A percentile compares a stretch with the other conserved stretches of the same genome.
These are phyloP conservation scores for Babyrousa celebensis DNA, from an alignment of 2,797 vertebrate species.

Conservation along the genomic window DNA sequence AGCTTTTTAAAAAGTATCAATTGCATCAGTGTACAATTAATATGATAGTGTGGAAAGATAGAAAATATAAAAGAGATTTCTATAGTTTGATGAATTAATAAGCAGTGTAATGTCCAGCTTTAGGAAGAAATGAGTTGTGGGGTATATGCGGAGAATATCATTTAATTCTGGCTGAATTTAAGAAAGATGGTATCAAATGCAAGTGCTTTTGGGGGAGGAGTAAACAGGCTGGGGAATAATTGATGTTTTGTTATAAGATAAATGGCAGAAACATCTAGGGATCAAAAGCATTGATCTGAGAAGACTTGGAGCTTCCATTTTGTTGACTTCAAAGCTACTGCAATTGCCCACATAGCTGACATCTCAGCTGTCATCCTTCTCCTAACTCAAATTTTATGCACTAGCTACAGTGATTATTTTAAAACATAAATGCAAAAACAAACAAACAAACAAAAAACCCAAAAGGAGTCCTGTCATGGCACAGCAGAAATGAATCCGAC, in stretches of 20 bases:
- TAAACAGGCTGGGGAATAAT: neutral
- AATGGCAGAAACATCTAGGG: neutral
- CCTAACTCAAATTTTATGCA: neutral
- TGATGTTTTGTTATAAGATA: neutral
- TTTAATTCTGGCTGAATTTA: neutral
- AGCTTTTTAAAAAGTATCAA: slow-evolving; percentile 15
- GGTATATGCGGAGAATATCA: neutral
- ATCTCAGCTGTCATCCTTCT: neutral
- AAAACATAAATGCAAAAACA: neutral
- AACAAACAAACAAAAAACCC: too few relatives aligned
- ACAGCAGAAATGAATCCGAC: too few relatives aligned
- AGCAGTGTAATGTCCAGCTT: neutral
- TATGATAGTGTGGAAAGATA: neutral
- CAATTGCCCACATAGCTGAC: neutral
- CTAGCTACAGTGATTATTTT: neutral
- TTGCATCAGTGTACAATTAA: slow-evolving; percentile 32
- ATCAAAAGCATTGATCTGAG: neutral
- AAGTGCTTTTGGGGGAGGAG: neutral
- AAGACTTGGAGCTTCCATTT: neutral
- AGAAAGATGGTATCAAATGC: neutral
- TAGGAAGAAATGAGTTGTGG: neutral
- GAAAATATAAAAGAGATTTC: neutral
- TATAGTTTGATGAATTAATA: neutral
- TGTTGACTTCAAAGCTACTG: neutral
- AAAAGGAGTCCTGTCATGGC: too few relatives aligned